A percentile compares a stretch with the other conserved stretches of the same genome.
phyloP scores from a whole-genome alignment of 2,888 invertebrate genomes.

The Eupithecia abbreviata region DNA sequence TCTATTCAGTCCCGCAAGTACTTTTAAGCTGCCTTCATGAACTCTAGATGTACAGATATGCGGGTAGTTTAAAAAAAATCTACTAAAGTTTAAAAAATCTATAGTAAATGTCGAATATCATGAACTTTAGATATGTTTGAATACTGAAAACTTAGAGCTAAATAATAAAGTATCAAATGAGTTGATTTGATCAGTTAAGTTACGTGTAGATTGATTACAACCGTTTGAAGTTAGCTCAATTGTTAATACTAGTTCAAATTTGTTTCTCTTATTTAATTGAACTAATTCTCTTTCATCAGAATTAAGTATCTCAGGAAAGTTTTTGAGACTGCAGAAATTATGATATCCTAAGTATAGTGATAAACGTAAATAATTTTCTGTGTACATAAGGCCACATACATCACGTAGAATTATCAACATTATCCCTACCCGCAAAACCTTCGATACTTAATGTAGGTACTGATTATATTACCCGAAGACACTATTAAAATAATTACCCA shows the following conservation, averaged over 20 bases:
- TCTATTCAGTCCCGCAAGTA: background rate
- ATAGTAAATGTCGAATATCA: background rate
- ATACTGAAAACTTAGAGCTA: background rate
- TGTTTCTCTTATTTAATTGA: no score
- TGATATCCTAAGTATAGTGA: conserved; percentile 17
- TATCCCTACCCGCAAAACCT: conserved; percentile 30
- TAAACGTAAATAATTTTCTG: conserved; percentile 23
- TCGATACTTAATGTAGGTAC: conserved; percentile 41
- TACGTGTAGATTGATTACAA: no score
- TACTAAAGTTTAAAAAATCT: background rate
- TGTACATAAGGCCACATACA: conserved; percentile 29
- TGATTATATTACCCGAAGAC: conserved; percentile 60
- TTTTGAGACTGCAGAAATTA: background rate
- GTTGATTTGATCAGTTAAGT: no score
- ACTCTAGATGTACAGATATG: background rate
- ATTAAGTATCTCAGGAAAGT: background rate
- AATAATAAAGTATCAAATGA: background rate
- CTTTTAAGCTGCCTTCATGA: background rate
- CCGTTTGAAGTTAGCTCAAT: no score
- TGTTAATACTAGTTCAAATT: no score
- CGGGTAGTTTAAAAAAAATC: background rate
- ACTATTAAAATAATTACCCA: conserved; percentile 73
- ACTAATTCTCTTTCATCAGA: no score
- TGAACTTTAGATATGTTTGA: background rate
- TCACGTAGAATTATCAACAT: conserved; percentile 31